Conservation (phyloP, 2,888 invertebrate species). For the Dynastes hyllus region DNA sequence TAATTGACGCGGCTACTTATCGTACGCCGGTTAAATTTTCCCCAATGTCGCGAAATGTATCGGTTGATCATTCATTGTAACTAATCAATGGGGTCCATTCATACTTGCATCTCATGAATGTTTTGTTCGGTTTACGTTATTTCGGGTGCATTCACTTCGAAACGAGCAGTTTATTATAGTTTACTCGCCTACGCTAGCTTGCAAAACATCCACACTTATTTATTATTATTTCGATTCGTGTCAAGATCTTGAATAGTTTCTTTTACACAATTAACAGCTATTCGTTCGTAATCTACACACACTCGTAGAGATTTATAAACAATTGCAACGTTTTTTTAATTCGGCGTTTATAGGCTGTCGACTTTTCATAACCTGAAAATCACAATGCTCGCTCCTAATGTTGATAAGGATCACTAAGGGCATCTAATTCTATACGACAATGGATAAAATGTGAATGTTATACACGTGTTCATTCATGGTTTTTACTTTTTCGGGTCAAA, state of each 20-base stretch:
- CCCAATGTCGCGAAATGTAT: slow-evolving; percentile 50
- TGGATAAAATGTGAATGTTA: background rate
- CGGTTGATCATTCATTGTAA: slow-evolving; percentile 63
- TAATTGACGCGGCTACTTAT: slow-evolving; percentile 48
- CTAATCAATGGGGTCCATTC: slow-evolving; percentile 60
- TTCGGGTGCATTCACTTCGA: slow-evolving; percentile 61
- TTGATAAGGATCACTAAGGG: no score
- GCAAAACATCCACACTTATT: slow-evolving; percentile 54
- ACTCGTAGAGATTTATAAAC: slow-evolving; percentile 12
- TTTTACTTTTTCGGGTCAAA: slow-evolving; percentile 32
- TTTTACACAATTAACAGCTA: slow-evolving; percentile 20
- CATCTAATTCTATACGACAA: no score
- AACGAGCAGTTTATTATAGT: slow-evolving; percentile 62
- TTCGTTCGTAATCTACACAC: background rate
- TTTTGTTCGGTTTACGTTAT: slow-evolving; percentile 62
- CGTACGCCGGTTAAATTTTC: slow-evolving; percentile 38
- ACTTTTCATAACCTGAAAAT: slow-evolving; percentile 36
- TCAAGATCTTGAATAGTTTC: slow-evolving; percentile 19
- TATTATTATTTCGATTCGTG: slow-evolving; percentile 49
- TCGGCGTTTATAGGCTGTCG: slow-evolving; percentile 2
- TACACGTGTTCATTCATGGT: slow-evolving; percentile 30
- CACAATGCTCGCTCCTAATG: no score
- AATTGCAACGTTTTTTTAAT: slow-evolving; percentile 15
- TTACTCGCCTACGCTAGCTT: slow-evolving; percentile 59
- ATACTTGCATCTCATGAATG: slow-evolving; percentile 62